Percentiles rank a stretch among this genome's conserved stretches.
Evolutionary conservation across 2,113 vertebrate genomes (phyloP).

Genomic region (Pomatorhinus ruficollis): DNA sequence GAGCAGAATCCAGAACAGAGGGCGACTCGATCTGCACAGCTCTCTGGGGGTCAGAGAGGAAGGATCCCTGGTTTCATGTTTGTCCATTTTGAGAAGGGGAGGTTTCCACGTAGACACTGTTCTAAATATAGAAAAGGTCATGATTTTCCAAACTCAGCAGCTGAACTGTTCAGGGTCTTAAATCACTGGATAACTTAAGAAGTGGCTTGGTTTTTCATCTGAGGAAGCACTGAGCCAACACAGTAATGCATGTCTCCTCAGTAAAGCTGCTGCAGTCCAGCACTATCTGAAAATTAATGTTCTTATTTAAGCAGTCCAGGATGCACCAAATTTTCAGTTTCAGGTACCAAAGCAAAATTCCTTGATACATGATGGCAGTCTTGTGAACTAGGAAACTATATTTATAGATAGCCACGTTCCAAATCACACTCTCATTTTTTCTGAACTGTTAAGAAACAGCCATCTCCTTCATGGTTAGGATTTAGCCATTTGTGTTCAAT

Average conservation of each 20-base stretch:
- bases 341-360: background rate
- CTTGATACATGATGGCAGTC: background rate
- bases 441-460: background rate
- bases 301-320: background rate
- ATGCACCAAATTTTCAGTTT: background rate
- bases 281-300: background rate
- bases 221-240: background rate
- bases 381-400: background rate
- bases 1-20: conserved; percentile 5
- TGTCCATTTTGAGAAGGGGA: conserved; percentile 43
- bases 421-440: background rate
- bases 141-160: conserved; percentile 50
- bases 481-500: background rate
- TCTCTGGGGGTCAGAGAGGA: background rate
- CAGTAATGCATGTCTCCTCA: background rate
- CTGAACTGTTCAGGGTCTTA: conserved; percentile 41
- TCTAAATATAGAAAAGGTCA: conserved; percentile 68
- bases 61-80: background rate
- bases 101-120: background rate
- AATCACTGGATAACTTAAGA: conserved; percentile 23
- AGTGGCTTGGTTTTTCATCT: conserved; percentile 4
- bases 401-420: background rate
- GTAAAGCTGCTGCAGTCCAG: background rate
- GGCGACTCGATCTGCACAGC: background rate
- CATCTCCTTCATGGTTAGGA: background rate